These are phyloP conservation scores for Formica selysi DNA, from an alignment of 1,140 invertebrate genomes.

Conservation along the genomic window DNA sequence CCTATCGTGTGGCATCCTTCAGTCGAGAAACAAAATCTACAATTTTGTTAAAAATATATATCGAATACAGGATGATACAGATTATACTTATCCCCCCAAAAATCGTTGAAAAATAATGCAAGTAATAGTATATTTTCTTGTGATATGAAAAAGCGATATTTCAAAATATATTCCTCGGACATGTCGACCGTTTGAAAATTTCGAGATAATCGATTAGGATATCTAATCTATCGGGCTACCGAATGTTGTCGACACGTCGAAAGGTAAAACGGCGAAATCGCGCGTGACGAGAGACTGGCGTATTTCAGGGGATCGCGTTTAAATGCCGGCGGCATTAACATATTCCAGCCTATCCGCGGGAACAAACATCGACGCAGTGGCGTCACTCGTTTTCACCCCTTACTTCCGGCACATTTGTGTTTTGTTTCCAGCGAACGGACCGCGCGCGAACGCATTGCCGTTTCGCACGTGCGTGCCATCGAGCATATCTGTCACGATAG, in stretches of 20 bases:
- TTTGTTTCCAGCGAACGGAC: conserved; percentile 78
- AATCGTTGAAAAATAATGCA: too few relatives aligned
- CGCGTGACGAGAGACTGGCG: conserved; percentile 66
- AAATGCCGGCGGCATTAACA: conserved; percentile 74
- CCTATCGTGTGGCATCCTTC: neutral
- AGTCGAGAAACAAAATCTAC: neutral
- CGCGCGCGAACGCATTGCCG: conserved; percentile 62
- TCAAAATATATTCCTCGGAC: neutral
- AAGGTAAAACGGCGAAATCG: conserved; percentile 70
- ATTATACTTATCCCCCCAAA: too few relatives aligned
- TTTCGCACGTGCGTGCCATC: conserved; percentile 60
- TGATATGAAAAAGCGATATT: neutral
- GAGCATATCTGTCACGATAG: conserved; percentile 59
- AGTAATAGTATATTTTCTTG: neutral
- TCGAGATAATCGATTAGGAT: conserved; percentile 9
- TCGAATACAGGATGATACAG: neutral
- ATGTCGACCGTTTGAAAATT: conserved; percentile 8
- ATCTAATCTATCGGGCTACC: conserved; percentile 44
- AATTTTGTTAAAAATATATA: neutral
- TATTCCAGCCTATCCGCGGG: conserved; percentile 73
- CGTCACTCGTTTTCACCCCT: conserved; percentile 79
- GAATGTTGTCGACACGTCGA: conserved; percentile 49
- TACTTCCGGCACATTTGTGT: conserved; percentile 83
- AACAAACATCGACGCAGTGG: conserved; percentile 79
- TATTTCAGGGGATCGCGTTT: conserved; percentile 70